phyloP scores from a whole-genome alignment of 2,113 vertebrate species.

The Sinosuthora webbiana region DNA sequence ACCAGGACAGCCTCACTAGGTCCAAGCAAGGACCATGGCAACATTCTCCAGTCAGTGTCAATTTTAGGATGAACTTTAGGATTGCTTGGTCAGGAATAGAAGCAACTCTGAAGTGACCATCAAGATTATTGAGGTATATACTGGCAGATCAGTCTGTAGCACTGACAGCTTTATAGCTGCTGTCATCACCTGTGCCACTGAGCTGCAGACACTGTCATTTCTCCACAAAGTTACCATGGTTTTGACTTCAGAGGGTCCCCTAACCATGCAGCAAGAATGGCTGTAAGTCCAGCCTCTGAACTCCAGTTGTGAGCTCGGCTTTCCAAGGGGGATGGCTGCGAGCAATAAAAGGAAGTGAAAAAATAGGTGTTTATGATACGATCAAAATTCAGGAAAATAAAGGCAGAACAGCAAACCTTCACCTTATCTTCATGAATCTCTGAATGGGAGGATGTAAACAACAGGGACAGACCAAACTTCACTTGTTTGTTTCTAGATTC shows the following conservation, averaged over 20 bases:
- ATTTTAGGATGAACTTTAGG: neutral
- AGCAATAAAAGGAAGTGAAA: conserved; percentile 25
- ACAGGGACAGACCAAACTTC: neutral
- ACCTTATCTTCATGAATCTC: conserved; percentile 32
- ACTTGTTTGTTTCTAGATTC: conserved; percentile 32
- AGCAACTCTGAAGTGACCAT: neutral
- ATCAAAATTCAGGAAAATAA: conserved; percentile 33
- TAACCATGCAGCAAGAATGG: neutral
- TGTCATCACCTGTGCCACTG: neutral
- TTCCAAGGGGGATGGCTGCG: neutral
- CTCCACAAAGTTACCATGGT: neutral
- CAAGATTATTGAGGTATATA: neutral
- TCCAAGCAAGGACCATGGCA: neutral
- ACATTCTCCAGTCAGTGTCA: neutral
- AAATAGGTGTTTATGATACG: conserved; percentile 31
- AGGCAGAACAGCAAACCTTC: conserved; percentile 32
- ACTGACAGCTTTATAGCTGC: conserved; percentile 18
- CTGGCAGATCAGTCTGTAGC: neutral
- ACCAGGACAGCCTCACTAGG: neutral
- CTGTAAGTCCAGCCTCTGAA: neutral
- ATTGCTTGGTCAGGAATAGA: neutral
- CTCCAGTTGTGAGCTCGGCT: neutral
- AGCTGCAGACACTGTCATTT: neutral
- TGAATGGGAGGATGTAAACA: conserved; percentile 55
- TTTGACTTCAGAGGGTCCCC: neutral